These are phyloP conservation scores for Pseudochaenichthys georgianus DNA, from an alignment of 2,797 vertebrate genomes.

Conservation along the genomic window DNA sequence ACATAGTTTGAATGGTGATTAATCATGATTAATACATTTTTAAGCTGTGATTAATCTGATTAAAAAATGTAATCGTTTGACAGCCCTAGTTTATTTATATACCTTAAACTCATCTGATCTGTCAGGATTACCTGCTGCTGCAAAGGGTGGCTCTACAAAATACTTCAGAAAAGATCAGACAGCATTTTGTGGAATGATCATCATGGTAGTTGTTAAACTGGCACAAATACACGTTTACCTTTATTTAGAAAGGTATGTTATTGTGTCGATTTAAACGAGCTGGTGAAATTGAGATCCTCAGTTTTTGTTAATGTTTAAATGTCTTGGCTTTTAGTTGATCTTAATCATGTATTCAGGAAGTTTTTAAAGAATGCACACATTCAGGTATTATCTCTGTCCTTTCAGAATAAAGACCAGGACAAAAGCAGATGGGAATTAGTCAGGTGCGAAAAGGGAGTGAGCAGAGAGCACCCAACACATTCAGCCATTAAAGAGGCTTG, in stretches of 20 bases:
- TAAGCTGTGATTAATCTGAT: too few species aligned
- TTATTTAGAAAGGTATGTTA: background rate
- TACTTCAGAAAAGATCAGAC: slow-evolving; percentile 9
- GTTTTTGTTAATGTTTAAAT: background rate
- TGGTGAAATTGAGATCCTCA: background rate
- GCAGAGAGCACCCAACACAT: background rate
- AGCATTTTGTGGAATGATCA: slow-evolving; percentile 10
- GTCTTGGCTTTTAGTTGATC: slow-evolving; percentile 34
- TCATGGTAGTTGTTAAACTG: slow-evolving; percentile 3
- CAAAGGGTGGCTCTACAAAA: background rate
- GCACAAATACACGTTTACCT: background rate
- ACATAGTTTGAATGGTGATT: too few species aligned
- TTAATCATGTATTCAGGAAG: slow-evolving; percentile 26
- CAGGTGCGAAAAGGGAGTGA: background rate
- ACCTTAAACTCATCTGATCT: too few species aligned
- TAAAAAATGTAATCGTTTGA: too few species aligned
- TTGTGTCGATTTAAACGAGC: background rate
- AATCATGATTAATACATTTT: too few species aligned
- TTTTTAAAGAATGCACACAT: slow-evolving; percentile 35
- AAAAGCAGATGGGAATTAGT: slow-evolving; percentile 5
- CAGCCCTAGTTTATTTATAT: too few species aligned
- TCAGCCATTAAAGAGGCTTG: background rate
- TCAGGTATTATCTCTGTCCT: slow-evolving; percentile 12
- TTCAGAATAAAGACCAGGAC: slow-evolving; percentile 9
- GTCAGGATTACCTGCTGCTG: too few species aligned